Evolutionary conservation across 2,888 invertebrate genomes (phyloP).

Genomic region (Napeogenes sylphis): DNA sequence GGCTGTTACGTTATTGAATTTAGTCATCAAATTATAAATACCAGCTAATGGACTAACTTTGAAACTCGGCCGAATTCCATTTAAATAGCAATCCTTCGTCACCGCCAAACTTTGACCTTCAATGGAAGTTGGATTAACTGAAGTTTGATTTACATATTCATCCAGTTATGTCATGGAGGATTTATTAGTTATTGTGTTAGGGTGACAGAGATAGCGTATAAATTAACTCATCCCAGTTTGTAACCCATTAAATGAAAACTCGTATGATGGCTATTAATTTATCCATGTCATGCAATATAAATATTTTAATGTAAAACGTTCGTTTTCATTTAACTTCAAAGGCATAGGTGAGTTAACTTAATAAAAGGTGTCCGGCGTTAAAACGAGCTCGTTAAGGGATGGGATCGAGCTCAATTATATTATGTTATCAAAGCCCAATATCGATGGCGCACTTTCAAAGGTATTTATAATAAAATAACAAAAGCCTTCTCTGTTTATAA

Average conservation of each 20-base stretch:
- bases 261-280: background rate
- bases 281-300: no score
- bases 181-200: background rate
- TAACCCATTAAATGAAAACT: background rate
- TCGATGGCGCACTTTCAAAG: background rate
- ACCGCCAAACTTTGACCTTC: slow-evolving; percentile 7
- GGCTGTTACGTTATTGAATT: background rate
- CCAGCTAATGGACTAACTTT: slow-evolving; percentile 13
- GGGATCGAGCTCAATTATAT: slow-evolving; percentile 3
- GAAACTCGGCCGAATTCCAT: slow-evolving; percentile 9
- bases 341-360: background rate
- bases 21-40: slow-evolving; percentile 8
- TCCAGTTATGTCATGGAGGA: background rate
- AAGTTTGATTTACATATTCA: slow-evolving; percentile 4
- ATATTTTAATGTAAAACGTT: background rate
- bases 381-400: slow-evolving; percentile 1
- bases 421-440: slow-evolving; percentile 1
- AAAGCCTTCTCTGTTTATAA: background rate
- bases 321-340: slow-evolving; percentile 1
- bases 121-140: slow-evolving; percentile 3
- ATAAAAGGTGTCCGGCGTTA: slow-evolving; percentile 6
- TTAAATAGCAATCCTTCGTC: slow-evolving; percentile 15
- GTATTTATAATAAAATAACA: background rate
- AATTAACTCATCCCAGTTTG: background rate
- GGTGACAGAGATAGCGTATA: background rate